These are phyloP conservation scores for Timandra comae DNA, from an alignment of 2,888 invertebrate species.

Conservation along the genomic window DNA sequence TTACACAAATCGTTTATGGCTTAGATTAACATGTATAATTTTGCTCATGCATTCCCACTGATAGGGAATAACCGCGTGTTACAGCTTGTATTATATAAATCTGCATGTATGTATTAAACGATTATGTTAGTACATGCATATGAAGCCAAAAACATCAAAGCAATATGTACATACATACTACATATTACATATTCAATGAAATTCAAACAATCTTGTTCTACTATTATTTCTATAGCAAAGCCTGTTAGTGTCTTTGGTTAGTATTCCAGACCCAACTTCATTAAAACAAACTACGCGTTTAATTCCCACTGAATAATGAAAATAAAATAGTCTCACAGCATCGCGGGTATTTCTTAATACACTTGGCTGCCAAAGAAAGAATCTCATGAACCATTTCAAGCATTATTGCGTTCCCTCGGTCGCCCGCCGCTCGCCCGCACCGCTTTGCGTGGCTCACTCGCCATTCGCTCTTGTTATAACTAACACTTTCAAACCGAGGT, in stretches of 20 bases:
- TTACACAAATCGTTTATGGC: too few species aligned
- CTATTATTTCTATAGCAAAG: too few species aligned
- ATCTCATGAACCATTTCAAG: constrained; percentile 33
- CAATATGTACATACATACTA: too few species aligned
- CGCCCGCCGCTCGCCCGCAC: constrained; percentile 15
- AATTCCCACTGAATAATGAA: constrained; percentile 24
- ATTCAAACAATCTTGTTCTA: too few species aligned
- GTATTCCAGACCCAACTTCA: constrained; percentile 8
- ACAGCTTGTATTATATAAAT: too few species aligned
- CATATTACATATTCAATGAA: too few species aligned
- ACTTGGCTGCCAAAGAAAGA: constrained; percentile 38
- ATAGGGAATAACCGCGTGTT: too few species aligned
- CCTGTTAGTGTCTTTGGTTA: constrained; percentile 5
- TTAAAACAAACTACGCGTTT: constrained; percentile 13
- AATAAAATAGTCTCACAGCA: constrained; percentile 35
- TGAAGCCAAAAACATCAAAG: too few species aligned
- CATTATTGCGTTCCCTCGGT: constrained; percentile 29
- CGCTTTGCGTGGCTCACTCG: constrained; percentile 18
- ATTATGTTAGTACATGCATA: too few species aligned
- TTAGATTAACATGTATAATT: too few species aligned
- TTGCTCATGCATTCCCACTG: too few species aligned
- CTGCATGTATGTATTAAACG: too few species aligned
- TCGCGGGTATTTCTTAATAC: constrained; percentile 42
- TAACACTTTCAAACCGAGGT: constrained; percentile 21
- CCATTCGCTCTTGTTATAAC: constrained; percentile 26